Evolutionary conservation across 2,113 vertebrate genomes (phyloP), one percentile per base, ranked within the genome.

Genomic region (Anthoscopus minutus): DNA sequence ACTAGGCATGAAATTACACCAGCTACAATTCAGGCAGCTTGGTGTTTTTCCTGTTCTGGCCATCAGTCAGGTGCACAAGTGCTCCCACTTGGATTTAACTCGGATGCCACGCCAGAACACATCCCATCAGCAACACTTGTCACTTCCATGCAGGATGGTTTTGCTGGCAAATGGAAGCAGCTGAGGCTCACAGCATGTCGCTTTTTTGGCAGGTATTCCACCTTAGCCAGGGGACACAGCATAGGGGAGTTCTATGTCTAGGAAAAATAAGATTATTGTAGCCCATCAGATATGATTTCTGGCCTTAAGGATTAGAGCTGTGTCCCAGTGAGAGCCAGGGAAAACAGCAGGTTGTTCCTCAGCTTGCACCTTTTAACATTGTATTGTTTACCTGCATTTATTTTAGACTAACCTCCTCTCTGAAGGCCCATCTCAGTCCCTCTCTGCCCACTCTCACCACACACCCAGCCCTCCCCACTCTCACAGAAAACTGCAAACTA

Each of bases 201-300:
- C 74, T 37, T 81, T 80, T 93, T 89, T 93, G 85, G 95, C 85
- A 94, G 76, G 81, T 88, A 60, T 37, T 82, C 56, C 37, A 88
- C 60, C 85, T 94, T 37, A 92, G 88, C 92, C 71, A 51, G 9
- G 82, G 85, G 64, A 93, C 74, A 62, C 54, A 69, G 80, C 58
- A 30, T 1, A 74, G 60, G 37, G 42, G 45, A 92, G 84, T 33
- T 73, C 74, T 81, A 60, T 0, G 0, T 33, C 69, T 67, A 91
- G 84, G 76, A 88, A 95, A 86, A 86, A 54, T 30, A 79, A 72
- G 88, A 81, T 85, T 56, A 81, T 38, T 85, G 86, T 57, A 87
- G 91, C 93, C 84, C 81, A 95, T 92, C 92, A 89, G 86, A 93
- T 87, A 92, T 5, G 47, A 77, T 66, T 86, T 93, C 94, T 11